phyloP scores from a whole-genome alignment of 2,113 vertebrate genomes.

The Chaenocephalus aceratus region DNA sequence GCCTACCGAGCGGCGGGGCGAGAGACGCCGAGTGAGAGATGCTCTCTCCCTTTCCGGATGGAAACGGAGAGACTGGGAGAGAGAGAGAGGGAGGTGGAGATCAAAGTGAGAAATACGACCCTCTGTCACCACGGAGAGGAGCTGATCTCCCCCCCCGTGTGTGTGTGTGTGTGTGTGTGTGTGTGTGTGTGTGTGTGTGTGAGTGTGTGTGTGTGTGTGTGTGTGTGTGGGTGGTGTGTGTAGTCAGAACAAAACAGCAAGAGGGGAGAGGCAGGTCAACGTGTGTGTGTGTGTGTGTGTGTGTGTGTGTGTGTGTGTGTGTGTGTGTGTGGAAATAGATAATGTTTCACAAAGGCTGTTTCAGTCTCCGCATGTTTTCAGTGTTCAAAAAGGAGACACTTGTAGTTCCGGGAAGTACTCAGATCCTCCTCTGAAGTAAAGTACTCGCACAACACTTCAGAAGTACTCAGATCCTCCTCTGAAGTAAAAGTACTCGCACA shows the following conservation, averaged over 20 bases:
- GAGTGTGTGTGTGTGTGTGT: constrained; percentile 20
- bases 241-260: constrained; percentile 49
- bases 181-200: constrained; percentile 42
- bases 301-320: constrained; percentile 56
- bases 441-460: not conserved
- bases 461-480: not conserved
- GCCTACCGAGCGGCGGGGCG: constrained; percentile 31
- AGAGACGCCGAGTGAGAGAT: constrained; percentile 41
- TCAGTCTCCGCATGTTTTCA: constrained; percentile 44
- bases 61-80: constrained; percentile 34
- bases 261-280: constrained; percentile 53
- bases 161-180: constrained; percentile 36
- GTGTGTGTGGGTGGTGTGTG: constrained; percentile 37
- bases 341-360: constrained; percentile 78
- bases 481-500: not conserved
- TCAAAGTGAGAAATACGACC: constrained; percentile 81
- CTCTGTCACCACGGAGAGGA: constrained; percentile 74
- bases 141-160: constrained; percentile 62
- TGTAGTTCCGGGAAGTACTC: not conserved
- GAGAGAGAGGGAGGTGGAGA: constrained; percentile 66
- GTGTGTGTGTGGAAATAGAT: constrained; percentile 66
- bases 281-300: constrained; percentile 53
- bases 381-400: constrained; percentile 20
- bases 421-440: not conserved
- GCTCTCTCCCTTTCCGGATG: constrained; percentile 41